Conservation (phyloP, 2,113 vertebrate species). For the Physeter macrocephalus region DNA sequence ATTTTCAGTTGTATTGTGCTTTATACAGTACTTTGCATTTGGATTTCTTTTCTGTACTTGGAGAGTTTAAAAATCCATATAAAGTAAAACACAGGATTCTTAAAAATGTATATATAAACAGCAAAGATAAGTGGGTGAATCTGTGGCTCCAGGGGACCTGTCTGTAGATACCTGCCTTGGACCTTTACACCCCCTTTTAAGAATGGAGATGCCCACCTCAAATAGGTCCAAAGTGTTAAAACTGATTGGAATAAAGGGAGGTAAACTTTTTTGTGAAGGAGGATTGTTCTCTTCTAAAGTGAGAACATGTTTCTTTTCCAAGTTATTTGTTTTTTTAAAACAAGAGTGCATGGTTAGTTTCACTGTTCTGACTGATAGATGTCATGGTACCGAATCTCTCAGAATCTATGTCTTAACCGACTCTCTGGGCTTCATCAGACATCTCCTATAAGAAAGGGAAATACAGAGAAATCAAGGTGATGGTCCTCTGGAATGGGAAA, state of each 20-base stretch:
- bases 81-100: neutral
- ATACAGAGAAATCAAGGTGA: slow-evolving; percentile 32
- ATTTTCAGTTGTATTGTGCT: neutral
- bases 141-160: neutral
- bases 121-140: neutral
- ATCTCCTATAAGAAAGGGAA: neutral
- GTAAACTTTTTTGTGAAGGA: neutral
- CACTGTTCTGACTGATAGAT: slow-evolving; percentile 8
- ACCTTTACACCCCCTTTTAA: neutral
- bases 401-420: neutral
- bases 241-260: neutral
- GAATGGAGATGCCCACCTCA: neutral
- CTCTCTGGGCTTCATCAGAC: neutral
- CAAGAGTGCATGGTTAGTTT: neutral
- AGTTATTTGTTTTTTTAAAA: neutral
- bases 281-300: neutral
- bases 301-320: neutral
- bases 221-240: neutral
- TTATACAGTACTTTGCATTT: neutral
- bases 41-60: neutral
- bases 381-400: neutral
- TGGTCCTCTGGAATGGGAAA: slow-evolving; percentile 59
- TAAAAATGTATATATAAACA: neutral
- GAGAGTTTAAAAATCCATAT: neutral
- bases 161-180: neutral